Base-by-base conservation (phyloP, 2,888 invertebrate genomes). In the Dromius quadrimaculatus region DNA sequence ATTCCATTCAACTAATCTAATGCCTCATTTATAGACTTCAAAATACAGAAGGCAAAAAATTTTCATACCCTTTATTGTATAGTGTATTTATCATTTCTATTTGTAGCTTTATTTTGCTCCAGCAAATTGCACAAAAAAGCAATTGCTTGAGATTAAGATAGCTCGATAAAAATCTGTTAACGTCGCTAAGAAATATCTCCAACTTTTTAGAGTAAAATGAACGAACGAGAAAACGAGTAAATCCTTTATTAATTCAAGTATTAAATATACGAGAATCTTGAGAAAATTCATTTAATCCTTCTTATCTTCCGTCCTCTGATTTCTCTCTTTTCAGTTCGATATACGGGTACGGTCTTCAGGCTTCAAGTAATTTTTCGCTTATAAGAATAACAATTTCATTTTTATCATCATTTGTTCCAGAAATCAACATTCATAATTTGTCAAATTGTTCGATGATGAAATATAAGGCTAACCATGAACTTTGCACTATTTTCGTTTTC, bases 211-310 rank as follows among this genome's bases (percentile, higher is more conserved):
- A 54, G 41, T 8, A 41, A 41, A 41, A 15, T 15, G 15, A 41
- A 41, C 41, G 41, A 36, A 36, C 36, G 36, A 47, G 47, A 20
- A 47, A 54, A 28, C 50, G 15, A 54, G 50, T 54, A 28, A 28
- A 54, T 54, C 50, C 50, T 28, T 54, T 54, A 54, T 54, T 47
- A 47, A 41, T 47, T 47, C 47, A 20, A 47, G 47, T 47, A 47
- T 47, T 54, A 54, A 54, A 28, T 54, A 23, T 28, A 9, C 41
- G 50, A 54, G 50, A 8, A 11, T 54, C 50, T 28, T 28, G 13
- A 54, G 50, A 28, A 54, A 54, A 54, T 54, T 54, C 28, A 54
- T 54, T 23, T 54, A 54, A 54, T 54, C 50, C 50, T 32, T 15
- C 8, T 54, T 54, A 54, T 54, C 50, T 54, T 54, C 28, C 13